Evolutionary conservation across 2,888 invertebrate species (phyloP).

Genomic region (Scaptomyza reducta): DNA sequence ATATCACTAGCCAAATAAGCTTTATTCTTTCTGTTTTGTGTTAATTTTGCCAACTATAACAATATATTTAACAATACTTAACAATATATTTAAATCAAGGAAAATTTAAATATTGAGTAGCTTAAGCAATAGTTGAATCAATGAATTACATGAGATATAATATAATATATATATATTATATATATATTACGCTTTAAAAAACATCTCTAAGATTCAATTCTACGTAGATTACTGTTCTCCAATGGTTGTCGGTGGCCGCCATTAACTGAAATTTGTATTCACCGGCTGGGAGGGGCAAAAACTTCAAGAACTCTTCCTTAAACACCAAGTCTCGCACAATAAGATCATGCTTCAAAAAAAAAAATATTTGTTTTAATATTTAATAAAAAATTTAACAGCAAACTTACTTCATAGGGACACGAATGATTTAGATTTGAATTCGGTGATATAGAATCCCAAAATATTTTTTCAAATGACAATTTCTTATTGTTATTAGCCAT

Average conservation of each 20-base stretch:
- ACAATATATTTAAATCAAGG: too few species aligned
- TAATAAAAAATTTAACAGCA: background rate
- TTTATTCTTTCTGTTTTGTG: too few species aligned
- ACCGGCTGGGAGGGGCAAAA: slow-evolving; percentile 28
- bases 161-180: too few species aligned
- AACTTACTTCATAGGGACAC: slow-evolving; percentile 39
- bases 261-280: slow-evolving; percentile 32
- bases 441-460: background rate
- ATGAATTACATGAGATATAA: too few species aligned
- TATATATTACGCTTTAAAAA: too few species aligned
- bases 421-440: slow-evolving; percentile 38
- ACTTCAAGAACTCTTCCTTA: slow-evolving; percentile 16
- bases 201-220: background rate
- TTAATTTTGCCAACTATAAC: too few species aligned
- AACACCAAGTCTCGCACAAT: slow-evolving; percentile 25
- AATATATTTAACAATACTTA: too few species aligned
- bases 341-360: slow-evolving; percentile 19
- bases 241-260: slow-evolving; percentile 15
- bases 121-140: too few species aligned
- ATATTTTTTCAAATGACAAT: slow-evolving; percentile 18
- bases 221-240: slow-evolving; percentile 2
- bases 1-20: too few species aligned
- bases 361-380: too few species aligned
- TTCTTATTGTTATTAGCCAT: background rate
- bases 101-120: too few species aligned